These are phyloP conservation scores for Cairina moschata DNA, from an alignment of 2,113 vertebrate species.

Conservation along the genomic window DNA sequence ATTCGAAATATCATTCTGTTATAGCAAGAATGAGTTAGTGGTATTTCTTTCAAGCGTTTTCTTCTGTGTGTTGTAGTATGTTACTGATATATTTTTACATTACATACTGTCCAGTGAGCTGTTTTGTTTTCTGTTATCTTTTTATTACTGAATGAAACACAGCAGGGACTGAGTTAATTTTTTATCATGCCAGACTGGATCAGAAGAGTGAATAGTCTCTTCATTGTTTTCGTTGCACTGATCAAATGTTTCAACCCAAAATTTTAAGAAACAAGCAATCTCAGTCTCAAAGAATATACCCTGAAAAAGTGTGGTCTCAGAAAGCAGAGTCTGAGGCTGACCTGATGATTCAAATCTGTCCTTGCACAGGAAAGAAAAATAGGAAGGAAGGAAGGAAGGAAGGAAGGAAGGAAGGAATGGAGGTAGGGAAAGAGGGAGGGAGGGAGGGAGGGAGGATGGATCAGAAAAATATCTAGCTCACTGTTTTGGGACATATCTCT, in stretches of 20 bases:
- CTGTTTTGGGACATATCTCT: not conserved
- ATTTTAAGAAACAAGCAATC: not conserved
- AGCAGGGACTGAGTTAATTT: not conserved
- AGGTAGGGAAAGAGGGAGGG: no score
- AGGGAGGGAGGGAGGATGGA: no score
- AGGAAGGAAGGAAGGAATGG: not conserved
- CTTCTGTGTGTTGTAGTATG: not conserved
- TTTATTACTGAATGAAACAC: not conserved
- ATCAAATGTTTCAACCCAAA: not conserved
- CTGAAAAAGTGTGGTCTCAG: not conserved
- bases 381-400: no score
- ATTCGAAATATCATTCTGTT: slow-evolving; percentile 19
- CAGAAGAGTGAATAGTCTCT: not conserved
- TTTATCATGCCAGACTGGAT: not conserved
- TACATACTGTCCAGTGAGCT: not conserved
- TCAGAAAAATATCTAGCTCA: not conserved
- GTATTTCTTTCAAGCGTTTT: slow-evolving; percentile 17
- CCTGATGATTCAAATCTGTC: not conserved
- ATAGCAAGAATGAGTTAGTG: not conserved
- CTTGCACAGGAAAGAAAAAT: not conserved
- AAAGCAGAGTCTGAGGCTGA: not conserved
- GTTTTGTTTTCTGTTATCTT: not conserved
- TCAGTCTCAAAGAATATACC: not conserved
- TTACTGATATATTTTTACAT: not conserved
- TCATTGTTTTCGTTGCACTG: not conserved